These are phyloP conservation scores for Halcyon malimbica DNA, from an alignment of 2,113 vertebrate species.

Conservation along the genomic window DNA sequence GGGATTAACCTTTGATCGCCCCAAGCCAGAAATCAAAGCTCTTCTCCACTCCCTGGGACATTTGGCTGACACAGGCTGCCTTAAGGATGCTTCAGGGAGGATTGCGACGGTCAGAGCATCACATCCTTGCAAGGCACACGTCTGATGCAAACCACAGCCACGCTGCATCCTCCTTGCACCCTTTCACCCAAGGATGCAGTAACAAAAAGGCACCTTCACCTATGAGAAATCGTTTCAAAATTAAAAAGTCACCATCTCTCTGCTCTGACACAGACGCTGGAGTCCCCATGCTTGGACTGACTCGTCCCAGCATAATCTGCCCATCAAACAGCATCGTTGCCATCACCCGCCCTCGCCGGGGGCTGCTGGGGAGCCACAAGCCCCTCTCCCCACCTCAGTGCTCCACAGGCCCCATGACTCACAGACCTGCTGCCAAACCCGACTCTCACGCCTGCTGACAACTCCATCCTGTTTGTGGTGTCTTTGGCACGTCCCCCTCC, in stretches of 20 bases:
- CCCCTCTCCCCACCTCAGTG: not conserved
- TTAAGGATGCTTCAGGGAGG: not conserved
- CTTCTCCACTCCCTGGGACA: not conserved
- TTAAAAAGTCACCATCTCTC: rapidly evolving
- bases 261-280: rapidly evolving
- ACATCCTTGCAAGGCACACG: not conserved
- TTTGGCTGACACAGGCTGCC: not conserved
- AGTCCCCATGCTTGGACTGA: not conserved
- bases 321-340: not conserved
- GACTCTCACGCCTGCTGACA: not conserved
- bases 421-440: not conserved
- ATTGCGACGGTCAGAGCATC: not conserved
- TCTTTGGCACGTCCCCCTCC: conserved; percentile 16
- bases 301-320: not conserved
- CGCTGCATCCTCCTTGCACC: not conserved
- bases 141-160: not conserved
- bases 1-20: not conserved
- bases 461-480: conserved; percentile 40
- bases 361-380: not conserved
- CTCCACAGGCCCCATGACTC: not conserved
- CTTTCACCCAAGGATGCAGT: not conserved
- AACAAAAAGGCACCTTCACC: not conserved
- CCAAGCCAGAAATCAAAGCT: not conserved
- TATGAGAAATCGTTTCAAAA: not conserved
- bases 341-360: not conserved